These are phyloP conservation scores for Andrena bicolor DNA, from an alignment of 2,888 invertebrate genomes.

Conservation along the genomic window DNA sequence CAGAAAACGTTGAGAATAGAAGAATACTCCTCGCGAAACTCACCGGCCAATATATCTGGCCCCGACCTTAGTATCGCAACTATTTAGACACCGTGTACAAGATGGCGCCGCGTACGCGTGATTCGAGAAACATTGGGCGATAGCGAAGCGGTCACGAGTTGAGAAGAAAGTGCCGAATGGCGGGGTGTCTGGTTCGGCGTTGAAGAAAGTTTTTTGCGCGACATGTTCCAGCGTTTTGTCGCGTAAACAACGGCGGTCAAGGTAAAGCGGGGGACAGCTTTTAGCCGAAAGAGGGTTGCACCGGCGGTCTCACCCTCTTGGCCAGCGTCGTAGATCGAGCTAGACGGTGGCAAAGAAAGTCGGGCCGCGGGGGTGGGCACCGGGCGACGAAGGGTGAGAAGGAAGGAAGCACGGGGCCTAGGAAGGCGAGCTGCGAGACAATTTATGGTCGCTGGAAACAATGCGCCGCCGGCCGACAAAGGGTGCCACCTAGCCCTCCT, in stretches of 20 bases:
- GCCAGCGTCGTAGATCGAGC: constrained; percentile 47
- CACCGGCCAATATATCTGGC: too few species aligned
- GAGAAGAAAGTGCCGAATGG: neutral
- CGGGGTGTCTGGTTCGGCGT: neutral
- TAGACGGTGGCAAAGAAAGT: constrained; percentile 60
- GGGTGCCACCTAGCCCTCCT: constrained; percentile 63
- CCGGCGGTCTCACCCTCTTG: constrained; percentile 28
- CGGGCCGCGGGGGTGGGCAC: constrained; percentile 26
- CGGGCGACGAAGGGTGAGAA: constrained; percentile 50
- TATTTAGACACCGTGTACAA: constrained; percentile 18
- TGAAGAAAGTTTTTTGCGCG: constrained; percentile 7
- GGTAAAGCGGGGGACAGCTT: constrained; percentile 26
- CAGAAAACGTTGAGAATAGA: too few species aligned
- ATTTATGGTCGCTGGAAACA: constrained; percentile 80
- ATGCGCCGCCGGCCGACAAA: constrained; percentile 75
- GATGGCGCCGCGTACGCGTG: neutral
- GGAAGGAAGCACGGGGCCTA: constrained; percentile 75
- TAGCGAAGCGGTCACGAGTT: neutral
- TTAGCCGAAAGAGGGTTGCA: constrained; percentile 25
- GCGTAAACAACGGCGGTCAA: constrained; percentile 60
- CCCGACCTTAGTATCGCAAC: constrained; percentile 31
- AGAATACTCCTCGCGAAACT: too few species aligned
- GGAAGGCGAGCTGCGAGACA: constrained; percentile 76
- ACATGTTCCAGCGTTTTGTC: constrained; percentile 37
- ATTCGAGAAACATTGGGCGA: neutral